Evolutionary conservation across 2,113 vertebrate genomes (phyloP).

Genomic region (Diphyllodes magnificus): DNA sequence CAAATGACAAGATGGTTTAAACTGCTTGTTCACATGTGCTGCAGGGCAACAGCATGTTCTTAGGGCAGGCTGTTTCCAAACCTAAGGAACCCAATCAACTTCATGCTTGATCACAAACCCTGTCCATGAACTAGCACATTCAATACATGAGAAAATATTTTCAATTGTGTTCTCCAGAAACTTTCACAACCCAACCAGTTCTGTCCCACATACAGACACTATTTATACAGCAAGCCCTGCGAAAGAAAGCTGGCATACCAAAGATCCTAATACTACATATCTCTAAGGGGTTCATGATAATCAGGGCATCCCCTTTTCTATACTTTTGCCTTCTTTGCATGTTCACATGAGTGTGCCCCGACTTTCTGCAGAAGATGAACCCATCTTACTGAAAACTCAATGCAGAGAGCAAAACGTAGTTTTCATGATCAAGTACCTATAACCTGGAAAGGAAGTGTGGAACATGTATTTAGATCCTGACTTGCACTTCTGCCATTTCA

Average conservation of each 20-base stretch:
- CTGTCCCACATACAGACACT: neutral
- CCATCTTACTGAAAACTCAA: neutral
- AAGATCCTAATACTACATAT: neutral
- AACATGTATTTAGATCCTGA: neutral
- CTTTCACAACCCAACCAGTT: neutral
- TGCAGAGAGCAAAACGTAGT: neutral
- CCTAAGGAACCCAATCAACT: neutral
- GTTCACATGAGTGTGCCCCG: neutral
- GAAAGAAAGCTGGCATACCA: neutral
- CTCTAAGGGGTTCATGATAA: neutral
- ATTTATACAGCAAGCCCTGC: neutral
- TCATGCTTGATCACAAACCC: neutral
- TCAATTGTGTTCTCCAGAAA: rapidly evolving
- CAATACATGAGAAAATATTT: neutral
- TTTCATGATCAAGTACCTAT: neutral
- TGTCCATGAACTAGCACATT: neutral
- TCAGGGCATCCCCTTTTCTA: rapidly evolving
- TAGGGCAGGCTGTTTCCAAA: neutral
- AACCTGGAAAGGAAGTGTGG: neutral
- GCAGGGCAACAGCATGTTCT: neutral
- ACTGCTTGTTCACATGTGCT: neutral
- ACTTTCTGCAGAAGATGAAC: neutral
- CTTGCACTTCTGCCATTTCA: neutral
- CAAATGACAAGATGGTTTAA: neutral
- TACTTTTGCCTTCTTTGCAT: neutral